Percentiles rank a stretch among this genome's conserved stretches.
Conservation (phyloP, 1,140 invertebrate genomes). For the Temnothorax longispinosus region DNA sequence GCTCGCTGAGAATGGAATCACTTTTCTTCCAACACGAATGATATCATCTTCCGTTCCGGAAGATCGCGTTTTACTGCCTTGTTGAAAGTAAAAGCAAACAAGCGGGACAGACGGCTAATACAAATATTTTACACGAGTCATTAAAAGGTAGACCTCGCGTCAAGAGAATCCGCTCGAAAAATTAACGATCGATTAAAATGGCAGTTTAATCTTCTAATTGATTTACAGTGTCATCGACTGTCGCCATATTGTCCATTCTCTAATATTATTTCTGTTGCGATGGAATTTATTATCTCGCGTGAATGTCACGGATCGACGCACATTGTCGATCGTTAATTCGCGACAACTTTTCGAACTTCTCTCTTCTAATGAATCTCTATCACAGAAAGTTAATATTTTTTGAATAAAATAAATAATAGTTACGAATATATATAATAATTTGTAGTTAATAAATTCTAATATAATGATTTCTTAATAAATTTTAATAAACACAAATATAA, state of each 20-base stretch:
- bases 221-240: background rate
- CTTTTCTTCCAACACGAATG: constrained; percentile 36
- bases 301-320: background rate
- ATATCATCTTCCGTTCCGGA: constrained; percentile 8
- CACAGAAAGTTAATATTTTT: background rate
- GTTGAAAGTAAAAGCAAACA: constrained; percentile 60
- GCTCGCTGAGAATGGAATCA: constrained; percentile 11
- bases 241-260: background rate
- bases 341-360: background rate
- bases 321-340: background rate
- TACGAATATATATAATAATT: background rate
- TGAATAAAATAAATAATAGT: background rate
- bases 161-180: background rate
- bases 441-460: constrained; percentile 9
- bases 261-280: background rate
- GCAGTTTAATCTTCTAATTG: background rate
- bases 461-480: background rate
- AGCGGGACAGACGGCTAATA: background rate
- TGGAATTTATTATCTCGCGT: background rate
- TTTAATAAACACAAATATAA: background rate
- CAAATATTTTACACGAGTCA: constrained; percentile 23
- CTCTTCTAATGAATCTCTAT: background rate
- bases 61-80: background rate
- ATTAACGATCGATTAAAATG: constrained; percentile 33
- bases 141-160: background rate